Evolutionary conservation across 2,113 vertebrate genomes (phyloP), one percentile per base, ranked within the genome.

Genomic region (Microtus richardsoni): DNA sequence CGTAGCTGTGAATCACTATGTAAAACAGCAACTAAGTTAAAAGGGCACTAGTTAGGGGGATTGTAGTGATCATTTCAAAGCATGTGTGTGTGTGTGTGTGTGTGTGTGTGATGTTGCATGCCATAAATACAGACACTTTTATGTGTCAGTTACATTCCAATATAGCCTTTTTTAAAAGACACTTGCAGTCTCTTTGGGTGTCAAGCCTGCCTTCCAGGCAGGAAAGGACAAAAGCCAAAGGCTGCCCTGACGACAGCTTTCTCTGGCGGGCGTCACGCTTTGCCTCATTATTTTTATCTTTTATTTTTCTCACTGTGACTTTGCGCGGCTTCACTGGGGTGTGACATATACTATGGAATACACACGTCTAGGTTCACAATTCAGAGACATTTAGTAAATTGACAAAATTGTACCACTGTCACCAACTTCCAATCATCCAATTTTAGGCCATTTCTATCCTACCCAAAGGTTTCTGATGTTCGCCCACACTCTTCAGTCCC

Each of bases 361-460:
- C 28, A 68, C n/a, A 21, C 10, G 44, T 68, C 28, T 70, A 87
- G n/a, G 7, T 41, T 9, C 39, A 82, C 26, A n/a, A 88, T 66
- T 94, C 82, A 89, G 3, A n/a, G 17, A 36, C 16, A 24, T 78
- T 85, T 96, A 82, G 36, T 52, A 94, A 95, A 28, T 64, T 94
- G 52, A 79, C 8, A 74, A 3, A 92, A 87, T 60, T 77, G 5
- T 88, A 10, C 12, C 83, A n/a, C 11, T 79, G n/a, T 39, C 54
- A 91, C 12, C 49, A 52, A 44, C 89, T 82, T 66, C 26, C 60
- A 95, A 82, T 73, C 92, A 89, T 66, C 26, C 60, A 94, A 82
- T 66, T 89, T 92, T 47, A 89, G 49, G 41, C 2, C 19, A 94
- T 91, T 62, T 74, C 6, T 4, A 30, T 64, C 14, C 17, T 33